Evolutionary conservation across 2,113 vertebrate species (phyloP), one percentile per base, ranked within the genome.

Genomic region (Machaerirhynchus nigripectus): DNA sequence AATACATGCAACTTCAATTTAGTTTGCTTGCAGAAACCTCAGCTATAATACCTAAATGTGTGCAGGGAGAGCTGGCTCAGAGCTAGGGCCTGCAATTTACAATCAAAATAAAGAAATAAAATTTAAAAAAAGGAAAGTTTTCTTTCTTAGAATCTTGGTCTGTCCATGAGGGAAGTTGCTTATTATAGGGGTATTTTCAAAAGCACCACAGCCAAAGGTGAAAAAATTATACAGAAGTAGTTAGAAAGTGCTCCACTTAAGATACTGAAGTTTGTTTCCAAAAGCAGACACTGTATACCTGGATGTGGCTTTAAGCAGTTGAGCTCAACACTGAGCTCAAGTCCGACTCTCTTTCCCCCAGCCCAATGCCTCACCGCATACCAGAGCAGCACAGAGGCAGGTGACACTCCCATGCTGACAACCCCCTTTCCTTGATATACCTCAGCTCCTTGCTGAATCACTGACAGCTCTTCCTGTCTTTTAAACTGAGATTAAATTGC

Each of bases 1-100:
- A 89, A 89, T 69, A 65, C 40, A 42, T 27, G 57, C 67, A 88
- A 91, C 47, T 84, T 74, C 78, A 93, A 86, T 93, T 93, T 49
- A 83, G 53, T 75, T 89, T 31, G 31, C 77, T 94, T 68, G 56
- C 47, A 93, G 44, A 91, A 95, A 78, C 13, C 42, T 71, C 52
- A 40, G 49, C 24, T 78, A 1, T 42, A 80, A 85, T 11, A 91
- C 33, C 57, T 49, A 60, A 11, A 42, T n/a, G 20, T 46, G 31
- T 40, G 57, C 49, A 50, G 18, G 22, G 44, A 56, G 46, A 35
- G 42, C 15, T 46, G 40, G 37, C 37, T 76, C 49, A 47, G 10
- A 75, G 14, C 42, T 86, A 44, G 9, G 16, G 20, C 7, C 10
- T 57, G 20, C 11, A 42, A 46, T 37, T 59, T 23, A 61, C 7